Evolutionary conservation across 2,888 invertebrate species (phyloP).

Genomic region (Catocala nupta): DNA sequence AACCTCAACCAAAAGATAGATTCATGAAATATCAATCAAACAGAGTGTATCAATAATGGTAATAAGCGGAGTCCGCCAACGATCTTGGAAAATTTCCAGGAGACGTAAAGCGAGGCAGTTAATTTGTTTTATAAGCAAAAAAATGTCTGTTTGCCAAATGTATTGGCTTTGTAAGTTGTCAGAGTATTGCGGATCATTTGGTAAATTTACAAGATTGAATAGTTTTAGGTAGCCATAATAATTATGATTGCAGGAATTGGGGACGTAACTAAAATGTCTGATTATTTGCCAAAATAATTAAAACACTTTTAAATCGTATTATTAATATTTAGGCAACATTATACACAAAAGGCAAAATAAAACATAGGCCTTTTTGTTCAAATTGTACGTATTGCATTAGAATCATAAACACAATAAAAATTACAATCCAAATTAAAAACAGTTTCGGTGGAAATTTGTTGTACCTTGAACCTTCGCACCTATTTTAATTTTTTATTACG

Average conservation of each 20-base stretch:
- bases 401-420: too few species aligned
- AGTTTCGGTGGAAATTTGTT: too few species aligned
- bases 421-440: too few species aligned
- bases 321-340: too few species aligned
- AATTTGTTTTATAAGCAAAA: conserved; percentile 63
- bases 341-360: too few species aligned
- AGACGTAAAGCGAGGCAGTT: conserved; percentile 55
- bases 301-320: too few species aligned
- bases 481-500: too few species aligned
- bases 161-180: conserved; percentile 37
- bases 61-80: conserved; percentile 53
- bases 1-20: conserved; percentile 5
- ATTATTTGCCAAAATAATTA: too few species aligned
- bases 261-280: too few species aligned
- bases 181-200: conserved; percentile 26
- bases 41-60: conserved; percentile 61
- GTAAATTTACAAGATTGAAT: conserved; percentile 13
- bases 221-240: background rate
- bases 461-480: too few species aligned
- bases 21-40: conserved; percentile 62
- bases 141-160: conserved; percentile 61
- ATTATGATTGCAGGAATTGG: background rate
- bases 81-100: conserved; percentile 69
- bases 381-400: too few species aligned
- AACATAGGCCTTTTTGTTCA: too few species aligned